phyloP scores from a whole-genome alignment of 2,888 invertebrate species.

The Molorchus minor region DNA sequence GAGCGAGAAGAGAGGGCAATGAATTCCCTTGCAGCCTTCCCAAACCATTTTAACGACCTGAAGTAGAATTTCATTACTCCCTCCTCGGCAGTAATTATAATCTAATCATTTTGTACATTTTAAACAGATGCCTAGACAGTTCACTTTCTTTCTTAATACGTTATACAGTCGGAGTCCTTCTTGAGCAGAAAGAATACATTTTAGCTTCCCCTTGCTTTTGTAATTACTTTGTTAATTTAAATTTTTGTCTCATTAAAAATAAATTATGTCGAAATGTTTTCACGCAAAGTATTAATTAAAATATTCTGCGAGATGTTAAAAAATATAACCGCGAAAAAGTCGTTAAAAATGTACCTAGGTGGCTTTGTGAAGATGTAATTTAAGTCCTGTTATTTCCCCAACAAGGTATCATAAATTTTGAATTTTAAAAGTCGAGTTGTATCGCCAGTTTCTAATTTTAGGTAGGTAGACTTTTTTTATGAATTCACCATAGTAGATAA shows the following conservation, averaged over 20 bases:
- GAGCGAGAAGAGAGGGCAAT: slow-evolving; percentile 25
- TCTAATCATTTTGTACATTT: slow-evolving; percentile 52
- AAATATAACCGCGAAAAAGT: too few relatives aligned
- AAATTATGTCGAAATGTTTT: slow-evolving; percentile 1
- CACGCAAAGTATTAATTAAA: slow-evolving; percentile 5
- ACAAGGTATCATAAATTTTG: too few relatives aligned
- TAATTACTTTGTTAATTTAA: slow-evolving; percentile 45
- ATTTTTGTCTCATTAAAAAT: slow-evolving; percentile 18
- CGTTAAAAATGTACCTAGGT: too few relatives aligned
- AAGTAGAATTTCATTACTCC: slow-evolving; percentile 50
- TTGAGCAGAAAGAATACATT: slow-evolving; percentile 38
- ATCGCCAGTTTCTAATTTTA: too few relatives aligned
- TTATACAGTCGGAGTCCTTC: slow-evolving; percentile 34
- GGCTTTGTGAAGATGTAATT: too few relatives aligned
- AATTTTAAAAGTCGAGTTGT: too few relatives aligned
- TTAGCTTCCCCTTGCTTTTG: slow-evolving; percentile 41
- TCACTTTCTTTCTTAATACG: slow-evolving; percentile 44
- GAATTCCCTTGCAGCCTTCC: slow-evolving; percentile 27
- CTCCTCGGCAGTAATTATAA: slow-evolving; percentile 49
- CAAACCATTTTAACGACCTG: slow-evolving; percentile 45
- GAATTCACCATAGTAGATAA: too few relatives aligned
- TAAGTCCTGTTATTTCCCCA: too few relatives aligned
- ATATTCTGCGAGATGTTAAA: background rate
- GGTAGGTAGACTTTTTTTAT: too few relatives aligned
- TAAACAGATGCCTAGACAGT: slow-evolving; percentile 49